Evolutionary conservation across 2,113 vertebrate genomes (phyloP).

Genomic region (Poecile atricapillus): DNA sequence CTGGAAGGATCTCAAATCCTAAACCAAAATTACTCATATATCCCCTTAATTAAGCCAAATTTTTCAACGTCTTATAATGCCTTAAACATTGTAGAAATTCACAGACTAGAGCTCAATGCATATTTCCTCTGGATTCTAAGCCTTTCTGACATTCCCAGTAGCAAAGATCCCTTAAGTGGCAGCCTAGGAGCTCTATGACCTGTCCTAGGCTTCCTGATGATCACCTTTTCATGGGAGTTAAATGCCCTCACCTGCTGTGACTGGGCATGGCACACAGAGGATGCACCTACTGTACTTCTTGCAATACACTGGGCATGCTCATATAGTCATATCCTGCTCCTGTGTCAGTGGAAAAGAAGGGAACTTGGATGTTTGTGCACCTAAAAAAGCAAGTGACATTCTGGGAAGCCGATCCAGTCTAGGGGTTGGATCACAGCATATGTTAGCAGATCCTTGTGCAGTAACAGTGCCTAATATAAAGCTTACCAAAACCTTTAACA

Average conservation of each 20-base stretch:
- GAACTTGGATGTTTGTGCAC: neutral
- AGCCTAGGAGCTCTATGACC: neutral
- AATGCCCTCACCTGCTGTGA: neutral
- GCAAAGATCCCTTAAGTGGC: neutral
- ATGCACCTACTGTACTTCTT: neutral
- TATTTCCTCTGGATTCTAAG: neutral
- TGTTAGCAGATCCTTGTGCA: neutral
- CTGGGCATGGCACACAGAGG: neutral
- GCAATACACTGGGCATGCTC: neutral
- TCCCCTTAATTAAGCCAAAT: neutral
- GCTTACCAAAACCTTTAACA: neutral
- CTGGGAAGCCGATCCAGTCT: neutral
- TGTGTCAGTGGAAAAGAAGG: neutral
- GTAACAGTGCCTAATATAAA: neutral
- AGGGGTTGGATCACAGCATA: neutral
- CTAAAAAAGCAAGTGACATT: neutral
- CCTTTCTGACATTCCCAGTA: neutral
- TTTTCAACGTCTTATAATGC: neutral
- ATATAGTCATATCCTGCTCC: neutral
- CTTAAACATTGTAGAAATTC: neutral
- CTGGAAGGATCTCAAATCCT: neutral
- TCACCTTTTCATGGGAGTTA: neutral
- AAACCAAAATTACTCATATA: neutral
- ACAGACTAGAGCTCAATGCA: neutral
- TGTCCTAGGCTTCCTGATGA: neutral